Conservation (phyloP, 2,113 vertebrate genomes). For the Dascyllus trimaculatus region DNA sequence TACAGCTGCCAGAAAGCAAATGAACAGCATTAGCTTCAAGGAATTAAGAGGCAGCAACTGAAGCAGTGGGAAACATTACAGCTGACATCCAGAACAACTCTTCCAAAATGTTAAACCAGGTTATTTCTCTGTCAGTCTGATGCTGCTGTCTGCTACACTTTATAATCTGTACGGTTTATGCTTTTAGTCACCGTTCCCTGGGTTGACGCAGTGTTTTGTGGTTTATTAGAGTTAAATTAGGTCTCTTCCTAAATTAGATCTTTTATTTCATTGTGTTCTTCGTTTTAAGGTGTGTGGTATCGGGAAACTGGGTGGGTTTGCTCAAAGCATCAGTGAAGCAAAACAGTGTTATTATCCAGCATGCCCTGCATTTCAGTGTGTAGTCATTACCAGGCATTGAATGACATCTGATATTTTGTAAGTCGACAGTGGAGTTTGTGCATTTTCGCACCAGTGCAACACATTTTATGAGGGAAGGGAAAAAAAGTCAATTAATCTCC, state of each 20-base stretch:
- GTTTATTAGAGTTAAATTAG: background rate
- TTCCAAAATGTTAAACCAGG: background rate
- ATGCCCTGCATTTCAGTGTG: too few relatives aligned
- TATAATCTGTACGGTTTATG: background rate
- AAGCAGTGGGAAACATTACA: slow-evolving; percentile 27
- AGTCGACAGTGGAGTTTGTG: too few relatives aligned
- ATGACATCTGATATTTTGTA: too few relatives aligned
- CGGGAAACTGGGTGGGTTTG: too few relatives aligned
- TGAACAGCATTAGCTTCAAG: slow-evolving; percentile 33
- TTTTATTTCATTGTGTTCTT: background rate
- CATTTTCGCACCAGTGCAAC: too few relatives aligned
- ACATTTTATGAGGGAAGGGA: too few relatives aligned
- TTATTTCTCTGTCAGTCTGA: slow-evolving; percentile 32
- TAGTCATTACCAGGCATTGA: too few relatives aligned
- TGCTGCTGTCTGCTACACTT: background rate
- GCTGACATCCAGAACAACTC: slow-evolving; percentile 9
- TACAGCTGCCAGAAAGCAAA: slow-evolving; percentile 39
- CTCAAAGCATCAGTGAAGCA: background rate
- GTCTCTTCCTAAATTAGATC: background rate
- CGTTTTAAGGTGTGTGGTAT: background rate
- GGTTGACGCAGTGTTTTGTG: background rate
- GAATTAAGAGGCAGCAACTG: slow-evolving; percentile 35
- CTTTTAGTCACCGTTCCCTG: background rate
- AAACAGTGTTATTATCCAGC: too few relatives aligned
- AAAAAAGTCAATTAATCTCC: too few relatives aligned